phyloP scores from a whole-genome alignment of 2,113 vertebrate species.

The Anguilla japonica region DNA sequence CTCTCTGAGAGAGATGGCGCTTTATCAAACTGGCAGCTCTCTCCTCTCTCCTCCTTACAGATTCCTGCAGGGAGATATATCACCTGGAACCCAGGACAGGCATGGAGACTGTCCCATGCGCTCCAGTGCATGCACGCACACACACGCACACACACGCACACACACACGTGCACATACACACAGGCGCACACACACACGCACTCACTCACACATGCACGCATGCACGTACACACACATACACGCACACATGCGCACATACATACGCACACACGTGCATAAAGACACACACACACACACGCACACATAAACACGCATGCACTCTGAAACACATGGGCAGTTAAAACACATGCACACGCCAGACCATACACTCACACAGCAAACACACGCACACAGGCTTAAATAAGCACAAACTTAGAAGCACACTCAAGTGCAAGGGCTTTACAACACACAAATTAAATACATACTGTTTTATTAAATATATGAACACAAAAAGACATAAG shows the following conservation, averaged over 20 bases:
- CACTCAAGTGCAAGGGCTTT: too few relatives aligned
- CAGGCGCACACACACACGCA: background rate
- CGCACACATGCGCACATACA: background rate
- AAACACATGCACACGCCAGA: background rate
- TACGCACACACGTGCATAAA: background rate
- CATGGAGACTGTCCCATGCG: background rate
- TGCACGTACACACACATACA: background rate
- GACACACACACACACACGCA: background rate
- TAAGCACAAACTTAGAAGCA: too few relatives aligned
- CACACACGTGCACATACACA: slow-evolving; percentile 12
- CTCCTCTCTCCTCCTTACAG: slow-evolving; percentile 5
- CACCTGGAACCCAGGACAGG: background rate
- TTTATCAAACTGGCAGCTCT: slow-evolving; percentile 24
- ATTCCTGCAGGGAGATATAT: slow-evolving; percentile 22
- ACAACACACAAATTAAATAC: too few relatives aligned
- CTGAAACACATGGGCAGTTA: background rate
- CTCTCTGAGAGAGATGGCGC: slow-evolving; percentile 7
- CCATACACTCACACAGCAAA: background rate
- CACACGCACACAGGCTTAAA: background rate
- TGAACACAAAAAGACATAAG: too few relatives aligned
- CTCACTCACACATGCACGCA: background rate
- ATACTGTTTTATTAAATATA: too few relatives aligned
- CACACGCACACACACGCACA: background rate
- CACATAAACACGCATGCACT: background rate
- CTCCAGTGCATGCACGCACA: background rate